Percentiles rank a stretch among this genome's conserved stretches.
These are phyloP conservation scores for Vanessa atalanta DNA, from an alignment of 1,140 invertebrate genomes.

Conservation along the genomic window DNA sequence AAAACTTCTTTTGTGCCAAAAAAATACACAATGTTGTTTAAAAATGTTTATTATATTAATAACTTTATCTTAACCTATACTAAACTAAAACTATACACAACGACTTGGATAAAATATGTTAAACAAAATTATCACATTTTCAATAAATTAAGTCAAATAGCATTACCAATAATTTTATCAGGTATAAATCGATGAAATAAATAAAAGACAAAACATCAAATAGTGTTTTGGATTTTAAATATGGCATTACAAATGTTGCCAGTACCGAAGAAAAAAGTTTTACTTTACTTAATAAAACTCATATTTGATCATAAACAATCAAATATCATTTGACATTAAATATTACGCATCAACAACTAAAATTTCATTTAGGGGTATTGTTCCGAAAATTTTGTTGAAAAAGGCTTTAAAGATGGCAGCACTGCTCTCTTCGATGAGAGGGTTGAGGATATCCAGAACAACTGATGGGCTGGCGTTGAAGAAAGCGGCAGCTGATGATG, in stretches of 20 bases:
- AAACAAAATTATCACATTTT: conserved; percentile 13
- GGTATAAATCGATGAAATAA: not conserved
- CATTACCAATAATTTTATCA: not conserved
- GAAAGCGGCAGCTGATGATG: conserved; percentile 83
- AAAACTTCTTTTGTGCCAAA: not conserved
- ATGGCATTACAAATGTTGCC: not conserved
- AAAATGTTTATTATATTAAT: not conserved
- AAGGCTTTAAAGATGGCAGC: conserved; percentile 82
- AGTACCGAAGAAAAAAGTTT: not conserved
- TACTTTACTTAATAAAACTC: not conserved
- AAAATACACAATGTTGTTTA: not conserved
- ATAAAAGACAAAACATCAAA: not conserved
- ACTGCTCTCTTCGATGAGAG: conserved; percentile 86
- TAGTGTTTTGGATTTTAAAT: too few relatives aligned
- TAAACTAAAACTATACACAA: not conserved
- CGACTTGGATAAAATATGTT: not conserved
- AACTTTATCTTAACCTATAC: not conserved
- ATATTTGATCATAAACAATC: not conserved
- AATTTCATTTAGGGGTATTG: conserved; percentile 82
- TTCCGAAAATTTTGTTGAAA: conserved; percentile 81
- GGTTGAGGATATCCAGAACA: conserved; percentile 86
- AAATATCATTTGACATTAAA: not conserved
- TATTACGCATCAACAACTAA: conserved; percentile 63
- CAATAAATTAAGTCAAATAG: conserved; percentile 6
- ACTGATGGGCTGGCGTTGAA: conserved; percentile 86